Percentiles rank a stretch among this genome's conserved stretches.
These are phyloP conservation scores for Philaenus spumarius DNA, from an alignment of 1,140 invertebrate species.

Conservation along the genomic window DNA sequence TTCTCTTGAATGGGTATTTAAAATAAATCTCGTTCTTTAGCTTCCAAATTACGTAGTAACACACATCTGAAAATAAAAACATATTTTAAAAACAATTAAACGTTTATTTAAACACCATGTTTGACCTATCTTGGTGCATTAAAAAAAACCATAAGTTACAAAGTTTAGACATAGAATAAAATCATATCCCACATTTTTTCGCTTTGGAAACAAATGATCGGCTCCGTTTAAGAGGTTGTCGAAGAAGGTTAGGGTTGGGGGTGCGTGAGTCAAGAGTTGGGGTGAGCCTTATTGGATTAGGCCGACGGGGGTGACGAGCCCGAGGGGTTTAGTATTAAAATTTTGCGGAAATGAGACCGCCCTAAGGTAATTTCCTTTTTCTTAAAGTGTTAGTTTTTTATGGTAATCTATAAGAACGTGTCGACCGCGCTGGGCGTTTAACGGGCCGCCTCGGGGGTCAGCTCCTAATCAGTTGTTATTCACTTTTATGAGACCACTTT, in stretches of 20 bases:
- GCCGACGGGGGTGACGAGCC: neutral
- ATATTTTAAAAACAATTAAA: too few species aligned
- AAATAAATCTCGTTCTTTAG: too few species aligned
- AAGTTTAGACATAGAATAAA: too few species aligned
- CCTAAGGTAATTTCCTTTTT: slow-evolving; percentile 16
- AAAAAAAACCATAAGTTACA: too few species aligned
- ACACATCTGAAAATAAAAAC: too few species aligned
- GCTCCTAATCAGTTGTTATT: neutral
- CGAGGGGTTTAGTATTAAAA: slow-evolving; percentile 12
- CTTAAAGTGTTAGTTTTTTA: slow-evolving; percentile 7
- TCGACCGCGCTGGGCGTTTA: too few species aligned
- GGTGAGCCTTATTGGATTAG: slow-evolving; percentile 13
- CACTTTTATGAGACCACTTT: neutral
- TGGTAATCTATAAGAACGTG: slow-evolving; percentile 10
- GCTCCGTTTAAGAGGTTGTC: slow-evolving; percentile 9
- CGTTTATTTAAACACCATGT: too few species aligned
- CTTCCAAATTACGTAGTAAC: too few species aligned
- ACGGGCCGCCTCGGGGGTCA: neutral
- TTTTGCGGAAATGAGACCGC: slow-evolving; percentile 17
- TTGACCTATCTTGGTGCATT: too few species aligned
- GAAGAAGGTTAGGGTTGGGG: neutral
- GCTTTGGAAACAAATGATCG: slow-evolving; percentile 18
- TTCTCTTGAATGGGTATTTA: too few species aligned
- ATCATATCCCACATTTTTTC: too few species aligned
- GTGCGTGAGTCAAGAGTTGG: neutral